phyloP scores from a whole-genome alignment of 2,888 invertebrate genomes.

The Drosophila percnosoma region DNA sequence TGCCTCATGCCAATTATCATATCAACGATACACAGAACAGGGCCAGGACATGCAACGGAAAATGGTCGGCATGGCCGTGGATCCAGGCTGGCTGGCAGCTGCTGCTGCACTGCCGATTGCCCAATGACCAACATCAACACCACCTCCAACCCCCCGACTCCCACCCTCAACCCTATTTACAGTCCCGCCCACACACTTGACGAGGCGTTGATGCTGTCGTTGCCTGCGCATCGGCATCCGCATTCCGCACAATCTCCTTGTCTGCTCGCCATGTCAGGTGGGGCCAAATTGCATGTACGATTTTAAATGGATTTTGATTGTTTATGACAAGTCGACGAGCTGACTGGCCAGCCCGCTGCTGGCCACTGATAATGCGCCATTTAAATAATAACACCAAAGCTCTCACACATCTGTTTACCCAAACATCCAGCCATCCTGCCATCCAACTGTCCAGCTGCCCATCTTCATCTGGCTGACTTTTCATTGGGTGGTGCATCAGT shows the following conservation, averaged over 20 bases:
- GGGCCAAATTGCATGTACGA: slow-evolving; percentile 76
- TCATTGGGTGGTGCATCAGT: slow-evolving; percentile 34
- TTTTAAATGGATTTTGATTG: slow-evolving; percentile 84
- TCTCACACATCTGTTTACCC: not conserved
- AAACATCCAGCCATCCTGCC: not conserved
- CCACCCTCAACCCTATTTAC: not conserved
- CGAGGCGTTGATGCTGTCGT: slow-evolving; percentile 77
- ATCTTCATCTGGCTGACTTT: slow-evolving; percentile 10
- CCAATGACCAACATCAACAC: slow-evolving; percentile 42
- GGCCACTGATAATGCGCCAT: slow-evolving; percentile 77
- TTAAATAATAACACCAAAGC: slow-evolving; percentile 70
- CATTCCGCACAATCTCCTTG: slow-evolving; percentile 8
- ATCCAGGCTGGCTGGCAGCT: slow-evolving; percentile 12
- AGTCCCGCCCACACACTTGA: slow-evolving; percentile 61
- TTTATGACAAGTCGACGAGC: slow-evolving; percentile 80
- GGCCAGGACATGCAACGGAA: slow-evolving; percentile 50
- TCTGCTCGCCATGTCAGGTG: slow-evolving; percentile 45
- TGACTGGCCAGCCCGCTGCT: slow-evolving; percentile 72
- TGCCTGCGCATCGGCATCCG: slow-evolving; percentile 50
- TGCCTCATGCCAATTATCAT: slow-evolving; percentile 82
- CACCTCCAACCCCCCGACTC: slow-evolving; percentile 5
- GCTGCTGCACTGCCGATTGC: slow-evolving; percentile 43
- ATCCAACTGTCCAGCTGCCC: slow-evolving; percentile 20
- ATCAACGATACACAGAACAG: slow-evolving; percentile 74
- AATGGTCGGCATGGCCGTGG: slow-evolving; percentile 27